A percentile compares a stretch with the other conserved stretches of the same genome.
Evolutionary conservation across 2,888 invertebrate genomes (phyloP).

Genomic region (Drosophila gaucha): DNA sequence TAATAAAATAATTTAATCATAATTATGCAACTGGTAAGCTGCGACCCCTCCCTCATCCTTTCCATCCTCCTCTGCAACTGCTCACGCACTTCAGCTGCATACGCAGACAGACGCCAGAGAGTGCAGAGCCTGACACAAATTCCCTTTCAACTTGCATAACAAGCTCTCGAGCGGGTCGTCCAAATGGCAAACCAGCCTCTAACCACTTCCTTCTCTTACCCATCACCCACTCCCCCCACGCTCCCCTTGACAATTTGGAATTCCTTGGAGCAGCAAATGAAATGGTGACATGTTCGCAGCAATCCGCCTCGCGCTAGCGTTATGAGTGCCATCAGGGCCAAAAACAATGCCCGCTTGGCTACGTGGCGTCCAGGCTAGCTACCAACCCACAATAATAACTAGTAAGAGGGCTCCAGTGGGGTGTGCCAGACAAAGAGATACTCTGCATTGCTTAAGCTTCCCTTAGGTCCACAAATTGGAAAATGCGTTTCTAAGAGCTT

Average conservation of each 20-base stretch:
- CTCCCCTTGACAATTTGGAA: slow-evolving; percentile 48
- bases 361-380: slow-evolving; percentile 44
- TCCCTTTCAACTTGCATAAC: slow-evolving; percentile 74
- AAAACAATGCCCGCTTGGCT: slow-evolving; percentile 47
- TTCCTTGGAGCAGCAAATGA: slow-evolving; percentile 64
- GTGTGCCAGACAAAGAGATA: not conserved
- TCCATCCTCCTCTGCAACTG: not conserved
- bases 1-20: slow-evolving; percentile 66
- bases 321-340: slow-evolving; percentile 35
- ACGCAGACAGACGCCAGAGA: slow-evolving; percentile 60
- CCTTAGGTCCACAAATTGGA: not conserved
- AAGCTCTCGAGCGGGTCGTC: slow-evolving; percentile 37
- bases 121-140: slow-evolving; percentile 67
- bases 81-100: slow-evolving; percentile 68
- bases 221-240: too few species aligned
- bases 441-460: not conserved
- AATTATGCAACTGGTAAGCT: slow-evolving; percentile 46
- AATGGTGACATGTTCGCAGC: slow-evolving; percentile 70
- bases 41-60: not conserved
- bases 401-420: not conserved
- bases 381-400: slow-evolving; percentile 25
- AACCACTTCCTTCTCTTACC: too few species aligned
- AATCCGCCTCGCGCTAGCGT: slow-evolving; percentile 21
- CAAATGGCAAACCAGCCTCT: slow-evolving; percentile 31
- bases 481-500: not conserved